Conservation (phyloP, 2,888 invertebrate species). For the Boloria selene region DNA sequence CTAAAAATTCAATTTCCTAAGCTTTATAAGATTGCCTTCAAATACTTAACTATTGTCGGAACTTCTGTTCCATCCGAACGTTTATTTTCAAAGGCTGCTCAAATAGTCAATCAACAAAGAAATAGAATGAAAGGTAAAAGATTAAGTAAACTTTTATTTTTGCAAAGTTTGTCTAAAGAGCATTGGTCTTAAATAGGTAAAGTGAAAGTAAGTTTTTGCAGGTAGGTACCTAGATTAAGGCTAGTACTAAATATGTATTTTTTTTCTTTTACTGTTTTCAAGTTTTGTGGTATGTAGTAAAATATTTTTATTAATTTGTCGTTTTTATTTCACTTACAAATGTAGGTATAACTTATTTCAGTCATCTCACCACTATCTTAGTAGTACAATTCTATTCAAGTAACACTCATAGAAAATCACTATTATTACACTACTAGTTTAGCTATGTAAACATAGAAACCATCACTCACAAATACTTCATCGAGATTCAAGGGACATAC, state of each 20-base stretch:
- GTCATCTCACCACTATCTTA: no score
- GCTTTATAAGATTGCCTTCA: slow-evolving; percentile 29
- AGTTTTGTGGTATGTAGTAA: no score
- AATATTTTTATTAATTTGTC: no score
- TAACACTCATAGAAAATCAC: slow-evolving; percentile 1
- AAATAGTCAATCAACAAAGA: slow-evolving; percentile 39
- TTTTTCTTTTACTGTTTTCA: no score
- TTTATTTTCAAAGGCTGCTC: slow-evolving; percentile 43
- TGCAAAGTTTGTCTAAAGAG: slow-evolving; percentile 30
- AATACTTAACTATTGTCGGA: slow-evolving; percentile 36
- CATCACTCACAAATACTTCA: no score
- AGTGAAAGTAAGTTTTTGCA: no score
- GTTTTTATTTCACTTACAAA: no score
- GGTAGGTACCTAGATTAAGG: no score
- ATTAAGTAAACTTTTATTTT: slow-evolving; percentile 41
- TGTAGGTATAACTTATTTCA: no score
- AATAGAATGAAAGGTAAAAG: slow-evolving; percentile 40
- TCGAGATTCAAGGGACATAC: no score
- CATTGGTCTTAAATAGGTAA: no score
- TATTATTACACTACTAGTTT: slow-evolving; percentile 1
- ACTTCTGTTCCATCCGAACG: slow-evolving; percentile 38
- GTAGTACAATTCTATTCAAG: not conserved
- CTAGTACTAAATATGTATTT: no score
- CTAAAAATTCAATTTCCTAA: slow-evolving; percentile 36
- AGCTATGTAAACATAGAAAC: not conserved